These are phyloP conservation scores for Cavia aperea DNA, from an alignment of 2,113 vertebrate species.

Conservation along the genomic window DNA sequence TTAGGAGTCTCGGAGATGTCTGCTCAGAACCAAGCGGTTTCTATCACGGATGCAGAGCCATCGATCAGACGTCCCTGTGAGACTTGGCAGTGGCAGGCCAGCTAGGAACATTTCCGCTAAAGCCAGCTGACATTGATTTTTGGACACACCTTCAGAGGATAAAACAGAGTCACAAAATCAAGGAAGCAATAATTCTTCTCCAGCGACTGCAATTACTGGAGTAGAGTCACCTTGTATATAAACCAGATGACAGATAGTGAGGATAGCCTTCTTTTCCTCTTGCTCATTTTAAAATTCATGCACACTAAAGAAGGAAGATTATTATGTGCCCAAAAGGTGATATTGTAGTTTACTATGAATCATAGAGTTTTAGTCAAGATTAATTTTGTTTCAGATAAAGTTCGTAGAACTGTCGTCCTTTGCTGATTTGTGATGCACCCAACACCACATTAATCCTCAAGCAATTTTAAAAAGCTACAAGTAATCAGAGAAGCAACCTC, in stretches of 20 bases:
- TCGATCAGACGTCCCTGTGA: not conserved
- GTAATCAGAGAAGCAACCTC: not conserved
- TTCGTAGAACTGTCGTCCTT: not conserved
- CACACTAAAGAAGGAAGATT: not conserved
- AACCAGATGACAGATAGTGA: not conserved
- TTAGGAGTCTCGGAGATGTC: not conserved
- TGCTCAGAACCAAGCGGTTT: not conserved
- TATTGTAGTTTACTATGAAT: not conserved
- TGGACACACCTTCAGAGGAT: constrained; percentile 39
- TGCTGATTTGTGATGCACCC: not conserved
- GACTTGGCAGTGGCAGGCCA: not conserved
- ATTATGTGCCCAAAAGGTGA: not conserved
- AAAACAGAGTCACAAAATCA: constrained; percentile 32
- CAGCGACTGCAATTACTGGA: not conserved
- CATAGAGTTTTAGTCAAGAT: not conserved
- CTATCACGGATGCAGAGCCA: not conserved
- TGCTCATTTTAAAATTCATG: not conserved
- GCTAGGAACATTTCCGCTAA: constrained; percentile 45
- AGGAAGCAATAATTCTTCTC: constrained; percentile 47
- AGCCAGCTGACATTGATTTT: constrained; percentile 53
- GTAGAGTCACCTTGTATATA: not conserved
- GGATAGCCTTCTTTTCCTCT: not conserved
- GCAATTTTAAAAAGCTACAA: not conserved
- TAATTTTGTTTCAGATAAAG: not conserved
- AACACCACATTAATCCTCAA: not conserved